Base-by-base conservation (phyloP, 2,113 vertebrate species). In the Ancistrus triradiatus region DNA sequence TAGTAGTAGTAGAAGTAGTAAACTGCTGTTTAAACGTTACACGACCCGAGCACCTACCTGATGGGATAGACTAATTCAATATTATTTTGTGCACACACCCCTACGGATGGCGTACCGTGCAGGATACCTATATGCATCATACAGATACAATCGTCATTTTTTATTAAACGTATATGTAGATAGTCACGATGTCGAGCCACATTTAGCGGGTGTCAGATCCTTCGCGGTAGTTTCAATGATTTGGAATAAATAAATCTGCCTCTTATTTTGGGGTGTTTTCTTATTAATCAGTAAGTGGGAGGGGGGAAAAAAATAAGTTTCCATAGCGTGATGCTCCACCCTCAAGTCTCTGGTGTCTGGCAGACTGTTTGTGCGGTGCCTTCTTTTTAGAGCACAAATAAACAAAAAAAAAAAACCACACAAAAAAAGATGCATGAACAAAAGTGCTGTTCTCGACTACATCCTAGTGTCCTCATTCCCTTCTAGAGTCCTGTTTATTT, bases 21-120 rank as follows among this genome's bases (percentile, higher is more conserved):
- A 90, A 90, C 91, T 87, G 91, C 92, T 85, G 90, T 93, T 93
- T 90, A 89, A 93, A 92, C 93, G 91, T 94, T 91, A 87, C 88
- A 91, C 89, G 10, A 21, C 22, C 67, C 57, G 6, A 28, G 43
- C 28, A 28, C 31, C 40, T 33, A 31, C 92, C 89, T 89, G 84
- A 74, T 80, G 33, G 77, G 91, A 90, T 89, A 88, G 88, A 91
- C 49, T 90, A 91, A 87, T 90, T 92, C 85, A 89, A 90, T 82
- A 7, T 31, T 81, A 88, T 93, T 94, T 95, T 95, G 93, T 91
- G 93, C 94, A 93, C 90, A 87, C 92, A 91, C 87, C 3, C 7
- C 7, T 91, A 87, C 91, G 85, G 89, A 91, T 82, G 88, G 85
- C 81, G 90, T 90, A 89, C 76, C 81, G 85, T 92, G 89, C 87